phyloP scores from a whole-genome alignment of 2,113 vertebrate genomes.

The Ardeotis arabs region DNA sequence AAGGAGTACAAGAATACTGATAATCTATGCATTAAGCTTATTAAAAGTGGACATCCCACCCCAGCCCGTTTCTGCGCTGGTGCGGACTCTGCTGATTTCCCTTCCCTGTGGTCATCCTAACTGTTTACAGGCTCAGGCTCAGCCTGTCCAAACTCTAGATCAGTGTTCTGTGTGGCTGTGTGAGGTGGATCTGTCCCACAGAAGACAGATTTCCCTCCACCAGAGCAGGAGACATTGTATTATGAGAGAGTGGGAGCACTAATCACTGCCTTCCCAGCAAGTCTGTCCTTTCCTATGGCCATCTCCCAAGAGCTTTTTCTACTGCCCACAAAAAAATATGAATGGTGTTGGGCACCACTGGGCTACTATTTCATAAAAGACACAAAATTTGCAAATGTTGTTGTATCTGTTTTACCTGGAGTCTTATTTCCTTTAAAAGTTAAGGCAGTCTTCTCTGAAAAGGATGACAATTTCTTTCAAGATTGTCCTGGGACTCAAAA shows the following conservation, averaged over 20 bases:
- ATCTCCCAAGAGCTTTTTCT: neutral
- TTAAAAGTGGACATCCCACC: neutral
- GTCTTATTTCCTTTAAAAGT: neutral
- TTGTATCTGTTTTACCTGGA: neutral
- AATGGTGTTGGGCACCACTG: neutral
- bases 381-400: neutral
- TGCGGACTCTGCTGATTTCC: neutral
- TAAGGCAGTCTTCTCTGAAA: neutral
- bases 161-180: neutral
- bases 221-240: neutral
- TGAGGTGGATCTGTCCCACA: neutral
- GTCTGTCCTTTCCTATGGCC: neutral
- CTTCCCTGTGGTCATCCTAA: neutral
- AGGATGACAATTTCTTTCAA: neutral
- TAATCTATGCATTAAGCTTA: neutral
- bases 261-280: neutral
- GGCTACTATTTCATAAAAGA: neutral
- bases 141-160: neutral
- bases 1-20: neutral
- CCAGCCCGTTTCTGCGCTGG: neutral
- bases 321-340: neutral
- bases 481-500: neutral
- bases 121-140: neutral
- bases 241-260: neutral
- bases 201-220: neutral